These are phyloP conservation scores for Scaptomyza parva DNA, from an alignment of 2,888 invertebrate species.

Conservation along the genomic window DNA sequence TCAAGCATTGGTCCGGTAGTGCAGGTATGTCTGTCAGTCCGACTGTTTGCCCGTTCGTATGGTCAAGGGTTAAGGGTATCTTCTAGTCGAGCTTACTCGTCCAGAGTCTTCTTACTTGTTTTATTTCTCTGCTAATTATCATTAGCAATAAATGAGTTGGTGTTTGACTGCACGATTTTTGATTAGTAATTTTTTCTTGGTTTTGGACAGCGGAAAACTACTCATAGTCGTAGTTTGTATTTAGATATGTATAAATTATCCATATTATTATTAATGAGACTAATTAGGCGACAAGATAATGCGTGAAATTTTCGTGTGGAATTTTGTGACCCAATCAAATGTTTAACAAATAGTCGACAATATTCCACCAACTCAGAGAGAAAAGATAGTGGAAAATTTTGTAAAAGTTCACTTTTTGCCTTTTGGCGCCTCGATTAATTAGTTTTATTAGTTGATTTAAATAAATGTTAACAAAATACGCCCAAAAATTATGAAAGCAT, in stretches of 20 bases:
- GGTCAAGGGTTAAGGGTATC: no score
- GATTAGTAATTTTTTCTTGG: neutral
- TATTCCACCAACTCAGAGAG: neutral
- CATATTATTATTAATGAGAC: conserved; percentile 18
- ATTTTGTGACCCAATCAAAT: neutral
- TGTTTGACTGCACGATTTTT: conserved; percentile 53
- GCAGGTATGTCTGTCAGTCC: no score
- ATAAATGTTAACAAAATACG: neutral
- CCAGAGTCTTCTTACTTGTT: no score
- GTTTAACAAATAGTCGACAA: neutral
- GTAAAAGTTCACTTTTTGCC: no score
- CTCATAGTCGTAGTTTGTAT: conserved; percentile 12
- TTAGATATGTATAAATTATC: neutral
- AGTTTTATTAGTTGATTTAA: neutral
- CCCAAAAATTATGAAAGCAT: neutral
- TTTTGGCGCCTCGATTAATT: no score
- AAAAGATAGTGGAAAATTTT: neutral
- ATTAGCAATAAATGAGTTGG: conserved; percentile 52
- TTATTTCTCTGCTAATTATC: conserved; percentile 62
- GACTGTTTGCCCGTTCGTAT: no score
- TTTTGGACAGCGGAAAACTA: conserved; percentile 66
- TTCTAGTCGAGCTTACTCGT: no score
- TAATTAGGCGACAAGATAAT: conserved; percentile 9
- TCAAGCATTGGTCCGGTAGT: no score
- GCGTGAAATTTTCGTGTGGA: conserved; percentile 3